These are phyloP conservation scores for Physeter macrocephalus DNA, from an alignment of 2,113 vertebrate genomes.

Conservation along the genomic window DNA sequence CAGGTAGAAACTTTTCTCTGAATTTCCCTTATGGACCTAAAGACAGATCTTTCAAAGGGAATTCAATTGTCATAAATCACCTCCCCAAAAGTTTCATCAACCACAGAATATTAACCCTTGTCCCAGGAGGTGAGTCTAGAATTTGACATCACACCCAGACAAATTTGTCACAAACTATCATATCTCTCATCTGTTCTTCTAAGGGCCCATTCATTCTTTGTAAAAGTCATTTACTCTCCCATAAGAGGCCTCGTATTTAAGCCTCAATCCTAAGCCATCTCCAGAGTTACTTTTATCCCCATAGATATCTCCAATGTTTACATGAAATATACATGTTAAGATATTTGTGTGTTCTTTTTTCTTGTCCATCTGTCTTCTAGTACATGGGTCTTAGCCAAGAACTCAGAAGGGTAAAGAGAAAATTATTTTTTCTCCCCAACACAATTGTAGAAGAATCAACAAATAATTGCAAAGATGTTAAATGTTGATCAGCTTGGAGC, in stretches of 20 bases:
- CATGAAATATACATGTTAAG: not conserved
- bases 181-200: not conserved
- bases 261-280: not conserved
- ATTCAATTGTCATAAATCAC: not conserved
- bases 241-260: not conserved
- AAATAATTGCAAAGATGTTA: not conserved
- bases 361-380: not conserved
- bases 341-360: not conserved
- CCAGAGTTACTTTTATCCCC: not conserved
- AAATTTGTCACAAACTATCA: not conserved
- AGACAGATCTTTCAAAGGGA: not conserved
- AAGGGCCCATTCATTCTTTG: not conserved
- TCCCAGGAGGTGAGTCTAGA: not conserved
- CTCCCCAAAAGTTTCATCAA: not conserved
- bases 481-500: not conserved
- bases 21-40: not conserved
- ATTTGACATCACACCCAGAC: not conserved
- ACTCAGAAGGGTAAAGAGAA: not conserved
- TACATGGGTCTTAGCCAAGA: not conserved
- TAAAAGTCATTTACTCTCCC: not conserved
- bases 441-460: not conserved
- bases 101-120: not conserved
- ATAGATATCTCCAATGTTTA: not conserved
- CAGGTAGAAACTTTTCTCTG: not conserved
- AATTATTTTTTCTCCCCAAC: not conserved